Evolutionary conservation across 2,113 vertebrate species (phyloP).

Genomic region (Todiramphus chloris): DNA sequence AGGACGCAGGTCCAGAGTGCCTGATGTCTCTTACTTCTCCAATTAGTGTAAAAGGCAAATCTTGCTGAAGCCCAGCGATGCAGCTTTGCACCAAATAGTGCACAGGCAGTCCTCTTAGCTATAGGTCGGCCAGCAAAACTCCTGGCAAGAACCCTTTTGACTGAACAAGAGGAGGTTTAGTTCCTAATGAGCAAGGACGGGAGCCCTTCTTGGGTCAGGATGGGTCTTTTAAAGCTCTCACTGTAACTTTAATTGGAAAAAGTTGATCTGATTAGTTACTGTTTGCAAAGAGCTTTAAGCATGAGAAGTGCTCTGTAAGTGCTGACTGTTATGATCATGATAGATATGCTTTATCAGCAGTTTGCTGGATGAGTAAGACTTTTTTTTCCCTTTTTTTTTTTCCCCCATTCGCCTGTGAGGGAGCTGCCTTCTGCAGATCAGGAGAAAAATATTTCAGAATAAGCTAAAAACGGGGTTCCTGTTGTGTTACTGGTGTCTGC

Average conservation of each 20-base stretch:
- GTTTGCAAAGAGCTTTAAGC: conserved; percentile 24
- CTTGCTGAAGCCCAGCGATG: neutral
- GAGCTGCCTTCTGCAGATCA: neutral
- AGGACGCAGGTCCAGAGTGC: neutral
- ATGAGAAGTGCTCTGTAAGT: conserved; percentile 20
- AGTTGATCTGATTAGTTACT: conserved; percentile 17
- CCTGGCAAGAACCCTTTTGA: neutral
- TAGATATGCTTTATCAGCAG: conserved; percentile 28
- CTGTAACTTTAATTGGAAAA: neutral
- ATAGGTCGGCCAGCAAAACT: neutral
- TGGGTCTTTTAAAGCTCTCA: neutral
- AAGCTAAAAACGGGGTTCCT: rapidly evolving
- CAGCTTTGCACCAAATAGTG: neutral
- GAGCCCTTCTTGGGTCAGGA: neutral
- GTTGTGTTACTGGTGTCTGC: neutral
- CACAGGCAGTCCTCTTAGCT: neutral
- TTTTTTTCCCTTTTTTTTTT: neutral
- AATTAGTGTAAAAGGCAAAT: neutral
- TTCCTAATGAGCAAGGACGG: neutral
- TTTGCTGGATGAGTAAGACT: neutral
- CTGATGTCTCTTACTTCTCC: neutral
- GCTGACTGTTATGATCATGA: conserved; percentile 23
- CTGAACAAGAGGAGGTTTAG: neutral
- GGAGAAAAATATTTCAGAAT: neutral
- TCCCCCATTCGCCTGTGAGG: neutral